Base-by-base conservation (phyloP, 2,888 invertebrate species). In the Tachina grossa region DNA sequence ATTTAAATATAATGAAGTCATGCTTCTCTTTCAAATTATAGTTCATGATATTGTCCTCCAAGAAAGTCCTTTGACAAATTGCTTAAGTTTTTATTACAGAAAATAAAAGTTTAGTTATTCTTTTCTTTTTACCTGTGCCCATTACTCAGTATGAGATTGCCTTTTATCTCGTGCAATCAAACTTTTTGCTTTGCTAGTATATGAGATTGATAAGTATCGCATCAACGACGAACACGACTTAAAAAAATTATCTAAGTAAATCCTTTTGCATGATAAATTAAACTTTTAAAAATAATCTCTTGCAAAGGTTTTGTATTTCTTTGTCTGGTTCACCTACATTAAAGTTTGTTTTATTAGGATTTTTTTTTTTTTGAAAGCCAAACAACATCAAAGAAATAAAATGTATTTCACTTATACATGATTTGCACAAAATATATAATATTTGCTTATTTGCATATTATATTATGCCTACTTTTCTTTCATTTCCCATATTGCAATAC, bases 381-480 rank as follows among this genome's bases (percentile, higher is more conserved):
- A 8, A 39, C 16, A 75, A 63, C 41, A 63, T 43, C 63, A 74
- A 74, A 63, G n/a, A 74, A 39, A 22, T 41, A 22, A 49, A 61
- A 63, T 61, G 3, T 49, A 11, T 14, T 71, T 13, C 11, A 53
- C 39, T 41, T 45, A 55, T 43, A 43, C n/a, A 51, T 41, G 49
- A 75, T 41, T 43, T 53, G n/a, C 43, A 53, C 10, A 41, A 63
- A 65, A 13, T n/a, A 2, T 6, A 41, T 22, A 75, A 53, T 53
- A 63, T 65, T 65, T 75, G 19, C 55, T 45, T 53, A 63, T 65
- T 65, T 75, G n/a, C 55, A 74, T 49, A 22, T 16, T 39, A 31
- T 61, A 49, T 53, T 53, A n/a, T 65, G 43, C 31, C 16, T 53
- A 45, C 43, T 45, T 75, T 6, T 31, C 31, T 65, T 53, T 65